Percentiles rank a stretch among this genome's conserved stretches.
phyloP scores from a whole-genome alignment of 2,888 invertebrate species.

The Tetragonisca angustula region DNA sequence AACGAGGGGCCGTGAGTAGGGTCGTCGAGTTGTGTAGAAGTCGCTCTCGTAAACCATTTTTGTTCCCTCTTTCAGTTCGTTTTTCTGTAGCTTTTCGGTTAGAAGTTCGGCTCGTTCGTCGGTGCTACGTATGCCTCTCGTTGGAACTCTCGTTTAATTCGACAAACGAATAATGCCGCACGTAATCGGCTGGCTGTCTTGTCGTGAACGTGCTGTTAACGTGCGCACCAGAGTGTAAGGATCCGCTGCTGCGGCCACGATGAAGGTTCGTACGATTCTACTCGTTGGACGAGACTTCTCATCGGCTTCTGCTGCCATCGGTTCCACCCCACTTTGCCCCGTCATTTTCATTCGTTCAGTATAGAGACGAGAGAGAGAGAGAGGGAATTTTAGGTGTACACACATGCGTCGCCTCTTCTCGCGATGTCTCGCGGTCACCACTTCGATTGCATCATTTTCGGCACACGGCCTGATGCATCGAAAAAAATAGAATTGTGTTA shows the following conservation, averaged over 20 bases:
- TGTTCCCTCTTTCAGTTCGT: constrained; percentile 70
- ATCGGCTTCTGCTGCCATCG: constrained; percentile 30
- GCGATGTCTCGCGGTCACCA: constrained; percentile 36
- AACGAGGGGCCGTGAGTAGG: constrained; percentile 89
- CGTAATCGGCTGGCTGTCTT: constrained; percentile 25
- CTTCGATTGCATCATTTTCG: constrained; percentile 68
- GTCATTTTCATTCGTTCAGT: constrained; percentile 23
- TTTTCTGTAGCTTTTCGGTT: constrained; percentile 25
- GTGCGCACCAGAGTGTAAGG: constrained; percentile 41
- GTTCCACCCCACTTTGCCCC: constrained; percentile 35
- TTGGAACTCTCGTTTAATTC: constrained; percentile 17
- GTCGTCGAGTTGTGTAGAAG: constrained; percentile 95
- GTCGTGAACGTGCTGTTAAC: constrained; percentile 40
- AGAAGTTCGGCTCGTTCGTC: constrained; percentile 50
- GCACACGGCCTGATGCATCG: constrained; percentile 76
- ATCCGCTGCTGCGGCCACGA: constrained; percentile 77
- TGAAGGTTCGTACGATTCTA: constrained; percentile 83
- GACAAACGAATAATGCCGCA: constrained; percentile 9
- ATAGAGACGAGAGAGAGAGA: background rate
- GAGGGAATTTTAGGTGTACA: constrained; percentile 1
- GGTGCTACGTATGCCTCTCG: background rate
- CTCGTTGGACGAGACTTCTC: constrained; percentile 47
- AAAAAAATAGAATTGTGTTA: constrained; percentile 83
- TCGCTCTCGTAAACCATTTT: constrained; percentile 97
- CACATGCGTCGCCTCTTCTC: constrained; percentile 31